Percentiles rank a stretch among this genome's conserved stretches.
These are phyloP conservation scores for Plutella xylostella DNA, from an alignment of 2,888 invertebrate genomes.

Conservation along the genomic window DNA sequence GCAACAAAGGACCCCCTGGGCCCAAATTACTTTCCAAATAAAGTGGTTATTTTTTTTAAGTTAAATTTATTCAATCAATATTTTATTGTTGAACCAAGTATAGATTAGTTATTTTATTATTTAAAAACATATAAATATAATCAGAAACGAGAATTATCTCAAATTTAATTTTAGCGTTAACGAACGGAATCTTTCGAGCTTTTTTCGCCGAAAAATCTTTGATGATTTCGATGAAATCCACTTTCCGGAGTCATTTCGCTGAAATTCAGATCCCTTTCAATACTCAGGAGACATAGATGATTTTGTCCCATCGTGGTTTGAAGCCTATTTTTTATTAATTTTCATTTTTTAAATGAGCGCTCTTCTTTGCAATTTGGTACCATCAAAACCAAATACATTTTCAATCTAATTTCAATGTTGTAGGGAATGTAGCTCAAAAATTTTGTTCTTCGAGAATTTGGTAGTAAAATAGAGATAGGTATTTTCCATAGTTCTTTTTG, in stretches of 20 bases:
- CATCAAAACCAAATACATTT: too few relatives aligned
- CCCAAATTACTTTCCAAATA: constrained; percentile 1
- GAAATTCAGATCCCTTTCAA: not conserved
- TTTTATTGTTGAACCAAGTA: not conserved
- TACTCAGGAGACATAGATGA: too few relatives aligned
- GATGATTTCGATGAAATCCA: too few relatives aligned
- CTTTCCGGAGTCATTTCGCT: too few relatives aligned
- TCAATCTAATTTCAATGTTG: too few relatives aligned
- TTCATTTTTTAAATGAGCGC: not conserved
- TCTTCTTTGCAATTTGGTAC: too few relatives aligned
- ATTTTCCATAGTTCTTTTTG: too few relatives aligned
- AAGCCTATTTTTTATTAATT: not conserved
- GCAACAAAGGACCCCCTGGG: constrained; percentile 12
- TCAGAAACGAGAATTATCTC: not conserved
- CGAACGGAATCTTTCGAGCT: not conserved
- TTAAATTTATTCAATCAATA: not conserved
- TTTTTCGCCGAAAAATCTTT: not conserved
- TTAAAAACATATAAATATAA: not conserved
- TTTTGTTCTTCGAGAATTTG: too few relatives aligned
- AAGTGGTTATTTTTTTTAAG: not conserved
- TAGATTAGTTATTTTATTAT: not conserved
- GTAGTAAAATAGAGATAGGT: too few relatives aligned
- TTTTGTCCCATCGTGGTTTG: not conserved
- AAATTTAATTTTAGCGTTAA: not conserved
- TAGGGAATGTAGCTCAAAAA: too few relatives aligned